Conservation (phyloP, 2,113 vertebrate genomes). For the Capreolus pygargus region DNA sequence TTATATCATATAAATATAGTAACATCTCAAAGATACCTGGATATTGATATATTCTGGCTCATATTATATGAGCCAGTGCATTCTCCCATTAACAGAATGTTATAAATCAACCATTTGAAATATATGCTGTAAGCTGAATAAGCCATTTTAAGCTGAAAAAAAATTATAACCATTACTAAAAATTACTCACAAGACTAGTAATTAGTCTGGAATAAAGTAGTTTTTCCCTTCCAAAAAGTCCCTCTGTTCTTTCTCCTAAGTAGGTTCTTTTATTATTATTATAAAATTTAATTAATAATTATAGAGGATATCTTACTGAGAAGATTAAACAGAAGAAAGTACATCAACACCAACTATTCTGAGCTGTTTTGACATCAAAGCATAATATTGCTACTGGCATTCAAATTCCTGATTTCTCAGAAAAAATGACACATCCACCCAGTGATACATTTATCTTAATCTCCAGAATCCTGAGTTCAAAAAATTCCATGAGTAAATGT, state of each 20-base stretch:
- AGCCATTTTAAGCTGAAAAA: neutral
- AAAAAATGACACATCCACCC: neutral
- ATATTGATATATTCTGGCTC: neutral
- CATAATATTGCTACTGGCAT: neutral
- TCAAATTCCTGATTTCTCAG: neutral
- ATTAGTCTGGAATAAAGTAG: neutral
- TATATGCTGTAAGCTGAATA: neutral
- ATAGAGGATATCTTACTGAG: neutral
- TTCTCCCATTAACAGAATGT: neutral
- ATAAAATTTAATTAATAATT: neutral
- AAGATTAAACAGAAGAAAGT: neutral
- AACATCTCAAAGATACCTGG: neutral
- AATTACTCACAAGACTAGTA: neutral
- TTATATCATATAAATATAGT: neutral
- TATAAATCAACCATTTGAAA: neutral
- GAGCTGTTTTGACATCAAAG: neutral
- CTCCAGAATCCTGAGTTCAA: neutral
- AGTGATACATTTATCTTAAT: neutral
- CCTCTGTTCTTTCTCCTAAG: neutral
- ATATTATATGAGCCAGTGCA: neutral
- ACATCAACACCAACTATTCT: neutral
- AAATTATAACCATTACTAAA: neutral
- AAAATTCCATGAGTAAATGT: neutral
- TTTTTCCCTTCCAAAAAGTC: neutral
- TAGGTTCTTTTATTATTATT: neutral